Percentiles rank a stretch among this genome's conserved stretches.
Evolutionary conservation across 2,113 vertebrate genomes (phyloP).

Genomic region (Campylomormyrus tamandua): DNA sequence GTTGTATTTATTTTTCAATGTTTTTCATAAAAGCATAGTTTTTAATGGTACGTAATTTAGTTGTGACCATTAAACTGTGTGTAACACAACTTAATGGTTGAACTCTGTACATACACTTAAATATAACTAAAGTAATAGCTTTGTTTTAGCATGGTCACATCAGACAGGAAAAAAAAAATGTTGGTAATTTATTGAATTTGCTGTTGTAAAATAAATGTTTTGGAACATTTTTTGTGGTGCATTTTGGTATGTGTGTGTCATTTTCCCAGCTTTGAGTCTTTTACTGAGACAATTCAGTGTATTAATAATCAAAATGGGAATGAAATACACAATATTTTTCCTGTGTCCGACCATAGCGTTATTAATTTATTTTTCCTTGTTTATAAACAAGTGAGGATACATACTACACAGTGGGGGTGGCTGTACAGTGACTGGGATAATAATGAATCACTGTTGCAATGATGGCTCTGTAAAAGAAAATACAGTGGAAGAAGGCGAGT

Average conservation of each 20-base stretch:
- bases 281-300: background rate
- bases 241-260: background rate
- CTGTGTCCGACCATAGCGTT: background rate
- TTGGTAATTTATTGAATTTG: constrained; percentile 72
- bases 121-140: constrained; percentile 56
- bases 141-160: constrained; percentile 84
- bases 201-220: constrained; percentile 97
- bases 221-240: constrained; percentile 57
- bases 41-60: constrained; percentile 73
- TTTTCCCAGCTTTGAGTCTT: background rate
- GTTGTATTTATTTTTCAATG: constrained; percentile 50
- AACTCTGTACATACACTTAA: constrained; percentile 66
- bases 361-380: background rate
- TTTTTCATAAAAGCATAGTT: constrained; percentile 63
- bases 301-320: background rate
- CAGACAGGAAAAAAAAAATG: constrained; percentile 65
- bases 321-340: background rate
- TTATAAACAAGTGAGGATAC: background rate
- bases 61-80: constrained; percentile 66
- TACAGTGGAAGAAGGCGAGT: background rate
- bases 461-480: background rate
- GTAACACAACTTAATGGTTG: constrained; percentile 58
- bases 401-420: background rate
- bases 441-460: background rate
- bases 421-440: background rate